Conservation (phyloP, 1,140 invertebrate genomes). For the Caenorhabditis latens region DNA sequence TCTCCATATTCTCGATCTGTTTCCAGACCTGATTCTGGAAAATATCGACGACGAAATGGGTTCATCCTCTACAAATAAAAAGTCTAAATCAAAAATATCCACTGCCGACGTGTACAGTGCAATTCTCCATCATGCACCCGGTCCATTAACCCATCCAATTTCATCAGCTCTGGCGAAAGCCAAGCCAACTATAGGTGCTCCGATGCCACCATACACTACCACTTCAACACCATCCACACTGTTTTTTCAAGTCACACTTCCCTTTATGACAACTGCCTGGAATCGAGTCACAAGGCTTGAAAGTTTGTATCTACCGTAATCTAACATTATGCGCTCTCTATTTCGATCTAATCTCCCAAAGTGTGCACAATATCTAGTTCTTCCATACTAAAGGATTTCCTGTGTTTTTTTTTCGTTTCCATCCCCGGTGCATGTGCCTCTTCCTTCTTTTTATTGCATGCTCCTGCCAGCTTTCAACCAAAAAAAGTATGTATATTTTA, state of each 20-base stretch:
- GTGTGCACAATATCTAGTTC: background rate
- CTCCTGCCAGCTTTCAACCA: background rate
- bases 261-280: slow-evolving; percentile 33
- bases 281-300: slow-evolving; percentile 31
- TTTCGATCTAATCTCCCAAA: background rate
- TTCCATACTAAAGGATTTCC: background rate
- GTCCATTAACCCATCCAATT: slow-evolving; percentile 31
- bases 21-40: slow-evolving; percentile 40
- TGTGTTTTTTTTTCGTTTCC: background rate
- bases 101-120: slow-evolving; percentile 49
- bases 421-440: background rate
- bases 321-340: background rate
- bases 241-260: slow-evolving; percentile 40
- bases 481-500: slow-evolving; percentile 50
- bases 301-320: background rate
- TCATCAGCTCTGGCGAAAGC: slow-evolving; percentile 25
- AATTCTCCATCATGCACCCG: slow-evolving; percentile 34
- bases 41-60: slow-evolving; percentile 5
- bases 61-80: background rate
- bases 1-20: background rate
- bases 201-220: slow-evolving; percentile 33
- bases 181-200: slow-evolving; percentile 40
- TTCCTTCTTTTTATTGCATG: slow-evolving; percentile 41
- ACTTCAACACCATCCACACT: slow-evolving; percentile 30
- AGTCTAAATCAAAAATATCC: slow-evolving; percentile 28